Evolutionary conservation across 2,888 invertebrate genomes (phyloP).

Genomic region (Spicauda simplicius): DNA sequence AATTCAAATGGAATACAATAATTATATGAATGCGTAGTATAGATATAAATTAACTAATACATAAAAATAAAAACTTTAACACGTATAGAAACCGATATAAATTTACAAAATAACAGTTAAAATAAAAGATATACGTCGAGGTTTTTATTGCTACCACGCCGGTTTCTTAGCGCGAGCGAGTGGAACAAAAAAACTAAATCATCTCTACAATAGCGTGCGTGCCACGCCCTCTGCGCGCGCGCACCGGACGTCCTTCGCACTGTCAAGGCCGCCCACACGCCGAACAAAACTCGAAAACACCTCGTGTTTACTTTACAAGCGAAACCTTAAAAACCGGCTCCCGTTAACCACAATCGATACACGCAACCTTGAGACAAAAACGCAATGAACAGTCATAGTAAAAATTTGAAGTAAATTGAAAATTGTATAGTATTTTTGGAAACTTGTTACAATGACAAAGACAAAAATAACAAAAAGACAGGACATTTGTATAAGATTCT

Average conservation of each 20-base stretch:
- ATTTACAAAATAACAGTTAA: conserved; percentile 9
- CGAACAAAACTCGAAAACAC: conserved; percentile 41
- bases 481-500: background rate
- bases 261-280: conserved; percentile 77
- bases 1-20: no score
- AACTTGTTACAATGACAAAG: background rate
- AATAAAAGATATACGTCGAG: background rate
- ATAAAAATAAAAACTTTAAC: no score
- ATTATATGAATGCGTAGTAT: no score
- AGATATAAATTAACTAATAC: no score
- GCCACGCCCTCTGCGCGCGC: conserved; percentile 63
- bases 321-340: conserved; percentile 59
- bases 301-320: conserved; percentile 38
- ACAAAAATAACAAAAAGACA: background rate
- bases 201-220: conserved; percentile 50
- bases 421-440: background rate
- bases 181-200: conserved; percentile 18
- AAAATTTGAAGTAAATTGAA: conserved; percentile 30
- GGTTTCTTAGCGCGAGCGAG: background rate
- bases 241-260: conserved; percentile 66
- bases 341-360: conserved; percentile 39
- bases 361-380: conserved; percentile 37
- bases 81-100: no score
- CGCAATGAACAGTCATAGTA: conserved; percentile 6
- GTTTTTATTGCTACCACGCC: conserved; percentile 19